Conservation (phyloP, 37 sponge, comb jelly and placozoan genomes). For the Ianthella basta region DNA sequence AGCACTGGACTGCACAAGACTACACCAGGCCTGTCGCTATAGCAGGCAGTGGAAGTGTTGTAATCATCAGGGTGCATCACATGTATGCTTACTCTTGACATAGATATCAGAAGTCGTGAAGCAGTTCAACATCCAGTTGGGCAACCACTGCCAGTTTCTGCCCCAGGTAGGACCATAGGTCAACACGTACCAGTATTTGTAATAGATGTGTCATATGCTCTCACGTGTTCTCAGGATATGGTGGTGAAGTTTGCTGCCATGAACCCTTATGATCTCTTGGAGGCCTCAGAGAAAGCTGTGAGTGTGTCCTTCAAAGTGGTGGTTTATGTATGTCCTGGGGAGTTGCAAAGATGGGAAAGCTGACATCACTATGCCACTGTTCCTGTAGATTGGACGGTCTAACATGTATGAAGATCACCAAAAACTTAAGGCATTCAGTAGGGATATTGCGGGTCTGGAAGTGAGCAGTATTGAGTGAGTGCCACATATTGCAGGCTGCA, state of each 20-base stretch:
- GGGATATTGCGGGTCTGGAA: slow-evolving; percentile 21
- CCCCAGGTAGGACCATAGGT: slow-evolving; percentile 77
- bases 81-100: background rate
- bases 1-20: too few relatives aligned
- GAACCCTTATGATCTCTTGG: slow-evolving; percentile 74
- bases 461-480: background rate
- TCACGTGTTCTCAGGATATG: slow-evolving; percentile 80
- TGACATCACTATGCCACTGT: background rate
- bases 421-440: slow-evolving; percentile 46
- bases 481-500: background rate
- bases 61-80: background rate
- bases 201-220: too few relatives aligned
- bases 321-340: background rate
- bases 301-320: slow-evolving; percentile 27
- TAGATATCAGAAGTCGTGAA: slow-evolving; percentile 72
- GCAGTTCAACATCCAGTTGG: slow-evolving; percentile 84
- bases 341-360: background rate
- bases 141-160: slow-evolving; percentile 96
- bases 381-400: slow-evolving; percentile 58
- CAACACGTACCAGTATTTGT: too few relatives aligned
- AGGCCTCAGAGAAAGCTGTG: slow-evolving; percentile 95
- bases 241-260: slow-evolving; percentile 98
- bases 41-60: too few relatives aligned
- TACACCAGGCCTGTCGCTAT: too few relatives aligned
- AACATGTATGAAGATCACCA: slow-evolving; percentile 65